Conservation (phyloP, 2,113 vertebrate species). For the Cromileptes altivelis region DNA sequence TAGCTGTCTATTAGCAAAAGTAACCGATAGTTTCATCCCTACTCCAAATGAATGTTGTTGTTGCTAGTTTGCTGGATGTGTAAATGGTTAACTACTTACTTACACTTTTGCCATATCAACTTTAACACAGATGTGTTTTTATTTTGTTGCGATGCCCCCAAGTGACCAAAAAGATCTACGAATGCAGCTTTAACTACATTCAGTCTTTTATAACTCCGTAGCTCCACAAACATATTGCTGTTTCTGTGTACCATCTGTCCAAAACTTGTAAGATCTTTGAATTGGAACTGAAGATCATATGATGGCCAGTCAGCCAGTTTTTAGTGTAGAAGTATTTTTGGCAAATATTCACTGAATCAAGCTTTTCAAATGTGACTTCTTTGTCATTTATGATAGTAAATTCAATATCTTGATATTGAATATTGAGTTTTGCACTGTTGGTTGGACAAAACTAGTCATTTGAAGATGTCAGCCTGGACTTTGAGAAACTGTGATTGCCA, state of each 20-base stretch:
- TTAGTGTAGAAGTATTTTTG: neutral
- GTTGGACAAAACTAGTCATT: no score
- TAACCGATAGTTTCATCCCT: no score
- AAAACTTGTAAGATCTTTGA: neutral
- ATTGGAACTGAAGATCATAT: neutral
- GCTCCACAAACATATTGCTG: neutral
- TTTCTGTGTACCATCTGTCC: neutral
- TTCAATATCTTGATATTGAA: no score
- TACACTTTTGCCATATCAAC: no score
- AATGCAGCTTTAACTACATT: neutral
- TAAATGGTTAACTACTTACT: no score
- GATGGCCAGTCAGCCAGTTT: neutral
- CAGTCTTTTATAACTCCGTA: neutral
- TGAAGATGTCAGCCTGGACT: neutral
- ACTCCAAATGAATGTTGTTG: no score
- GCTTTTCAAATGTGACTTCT: neutral
- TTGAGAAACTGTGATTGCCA: neutral
- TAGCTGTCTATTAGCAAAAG: no score
- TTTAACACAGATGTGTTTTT: no score
- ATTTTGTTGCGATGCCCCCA: no score
- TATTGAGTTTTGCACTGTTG: neutral
- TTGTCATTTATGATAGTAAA: neutral
- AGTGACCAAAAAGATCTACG: neutral
- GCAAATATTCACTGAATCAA: neutral
- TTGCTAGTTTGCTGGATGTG: no score